Base-by-base conservation (phyloP, 2,888 invertebrate species). In the Anagyrus pseudococci region DNA sequence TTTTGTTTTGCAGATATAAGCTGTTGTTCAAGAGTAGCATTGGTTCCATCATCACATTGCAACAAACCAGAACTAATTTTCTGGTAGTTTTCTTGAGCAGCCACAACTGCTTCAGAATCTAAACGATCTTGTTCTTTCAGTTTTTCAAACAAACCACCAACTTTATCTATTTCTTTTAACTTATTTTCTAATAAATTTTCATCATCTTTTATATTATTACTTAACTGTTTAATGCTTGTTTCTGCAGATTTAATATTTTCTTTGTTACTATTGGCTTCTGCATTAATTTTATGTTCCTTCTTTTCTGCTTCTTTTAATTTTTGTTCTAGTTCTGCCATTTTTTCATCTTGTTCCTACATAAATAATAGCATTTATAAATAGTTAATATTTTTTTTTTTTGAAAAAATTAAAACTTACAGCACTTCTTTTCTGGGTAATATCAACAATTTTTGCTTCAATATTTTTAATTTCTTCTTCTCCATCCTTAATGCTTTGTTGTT, bases 21-120 rank as follows among this genome's bases (percentile, higher is more conserved):
- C 78, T 96, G 96, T 69, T 95, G 93, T 77, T 94, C 93, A 57
- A 98, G 83, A 0, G 96, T 92, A 37, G 92, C 91, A 6, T 92
- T 88, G 73, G 88, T 86, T 0, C 94, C 94, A 66, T 89, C 88
- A 19, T 89, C 91, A 69, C 89, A 91, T 55, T 91, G 89, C 43
- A 91, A 86, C 71, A 92, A 84, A 10, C 98, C 98, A 33, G 91
- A 86, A 74, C 89, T 91, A 43, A 96, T 87, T 20, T 94, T 94
- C 74, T 97, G 90, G 74, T 90, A 92, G 69, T 87, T 87, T 68
- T 88, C 88, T 81, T 94, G 92, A 0, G 96, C 93, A 37, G 84
- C 85, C 8, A 84, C 83, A 69, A 93, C 85, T 0, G 88, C 89
- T 56, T 87, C 87, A 15, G 85, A 84, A 76, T 93, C 91, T 0